Conservation (phyloP, 1,140 invertebrate species). For the Drosophila carrolli region DNA sequence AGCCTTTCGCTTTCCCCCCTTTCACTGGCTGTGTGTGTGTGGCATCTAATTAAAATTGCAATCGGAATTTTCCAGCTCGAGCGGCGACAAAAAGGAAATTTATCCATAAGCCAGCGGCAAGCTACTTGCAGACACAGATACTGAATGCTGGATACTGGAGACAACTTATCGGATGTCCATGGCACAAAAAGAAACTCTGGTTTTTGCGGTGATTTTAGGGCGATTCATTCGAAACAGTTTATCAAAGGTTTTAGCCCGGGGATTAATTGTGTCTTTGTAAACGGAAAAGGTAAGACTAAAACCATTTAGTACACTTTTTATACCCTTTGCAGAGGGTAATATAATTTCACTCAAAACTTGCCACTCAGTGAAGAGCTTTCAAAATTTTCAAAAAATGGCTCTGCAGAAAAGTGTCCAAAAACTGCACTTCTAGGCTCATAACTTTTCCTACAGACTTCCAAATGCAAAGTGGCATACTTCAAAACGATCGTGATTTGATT, state of each 20-base stretch:
- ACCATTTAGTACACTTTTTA: too few relatives aligned
- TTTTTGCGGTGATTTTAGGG: neutral
- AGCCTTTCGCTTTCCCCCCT: neutral
- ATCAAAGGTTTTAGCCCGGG: slow-evolving; percentile 16
- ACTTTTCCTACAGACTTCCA: too few relatives aligned
- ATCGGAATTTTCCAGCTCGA: slow-evolving; percentile 54
- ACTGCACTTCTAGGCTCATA: too few relatives aligned
- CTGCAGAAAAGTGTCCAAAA: too few relatives aligned
- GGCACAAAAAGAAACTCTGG: neutral
- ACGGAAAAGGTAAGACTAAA: too few relatives aligned
- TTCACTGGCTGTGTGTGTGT: slow-evolving; percentile 10
- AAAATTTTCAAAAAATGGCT: too few relatives aligned
- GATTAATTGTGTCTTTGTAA: neutral
- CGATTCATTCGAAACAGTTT: slow-evolving; percentile 16
- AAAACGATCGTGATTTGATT: too few relatives aligned
- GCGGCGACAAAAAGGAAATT: slow-evolving; percentile 42
- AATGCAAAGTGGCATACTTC: too few relatives aligned
- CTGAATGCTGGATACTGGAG: slow-evolving; percentile 1
- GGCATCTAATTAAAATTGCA: slow-evolving; percentile 76
- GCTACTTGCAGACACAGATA: slow-evolving; percentile 26
- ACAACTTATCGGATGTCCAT: slow-evolving; percentile 27
- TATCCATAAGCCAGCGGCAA: slow-evolving; percentile 38
- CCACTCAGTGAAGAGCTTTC: too few relatives aligned
- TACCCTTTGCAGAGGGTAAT: too few relatives aligned
- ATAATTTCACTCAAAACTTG: too few relatives aligned